Conservation (phyloP, 2,888 invertebrate genomes). For the Cerastoderma edule region DNA sequence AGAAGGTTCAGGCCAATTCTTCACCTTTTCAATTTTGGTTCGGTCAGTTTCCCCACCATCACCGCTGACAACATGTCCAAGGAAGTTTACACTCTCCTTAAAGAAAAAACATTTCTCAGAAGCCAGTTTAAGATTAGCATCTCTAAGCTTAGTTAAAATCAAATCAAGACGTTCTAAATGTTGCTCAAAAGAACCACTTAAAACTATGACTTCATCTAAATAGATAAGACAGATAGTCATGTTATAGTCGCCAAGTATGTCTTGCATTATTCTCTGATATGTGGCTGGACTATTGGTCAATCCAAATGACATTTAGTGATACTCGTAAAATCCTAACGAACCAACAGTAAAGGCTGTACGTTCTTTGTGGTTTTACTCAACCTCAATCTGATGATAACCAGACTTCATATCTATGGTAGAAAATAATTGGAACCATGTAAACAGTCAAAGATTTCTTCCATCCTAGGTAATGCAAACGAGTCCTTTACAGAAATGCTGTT, state of each 20-base stretch:
- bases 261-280: conserved; percentile 29
- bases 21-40: conserved; percentile 14
- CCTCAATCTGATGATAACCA: conserved; percentile 30
- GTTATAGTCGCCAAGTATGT: conserved; percentile 25
- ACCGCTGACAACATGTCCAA: conserved; percentile 25
- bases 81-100: background rate
- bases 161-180: conserved; percentile 19
- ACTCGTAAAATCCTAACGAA: conserved; percentile 17
- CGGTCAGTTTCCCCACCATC: conserved; percentile 16
- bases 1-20: conserved; percentile 16
- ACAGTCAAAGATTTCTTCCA: conserved; percentile 23
- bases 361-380: conserved; percentile 22
- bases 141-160: conserved; percentile 21
- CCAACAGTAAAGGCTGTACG: conserved; percentile 34
- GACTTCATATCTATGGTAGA: conserved; percentile 22
- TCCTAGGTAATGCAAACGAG: conserved; percentile 17
- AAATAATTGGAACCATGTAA: conserved; percentile 22
- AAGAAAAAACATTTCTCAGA: conserved; percentile 3
- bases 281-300: conserved; percentile 24
- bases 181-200: conserved; percentile 15
- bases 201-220: conserved; percentile 32
- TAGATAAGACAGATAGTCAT: conserved; percentile 33
- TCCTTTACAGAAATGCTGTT: conserved; percentile 23
- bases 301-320: conserved; percentile 19
- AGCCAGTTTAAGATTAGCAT: background rate